Conservation (phyloP, 2,797 vertebrate genomes). For the Enteromius afrohamiltoni region DNA sequence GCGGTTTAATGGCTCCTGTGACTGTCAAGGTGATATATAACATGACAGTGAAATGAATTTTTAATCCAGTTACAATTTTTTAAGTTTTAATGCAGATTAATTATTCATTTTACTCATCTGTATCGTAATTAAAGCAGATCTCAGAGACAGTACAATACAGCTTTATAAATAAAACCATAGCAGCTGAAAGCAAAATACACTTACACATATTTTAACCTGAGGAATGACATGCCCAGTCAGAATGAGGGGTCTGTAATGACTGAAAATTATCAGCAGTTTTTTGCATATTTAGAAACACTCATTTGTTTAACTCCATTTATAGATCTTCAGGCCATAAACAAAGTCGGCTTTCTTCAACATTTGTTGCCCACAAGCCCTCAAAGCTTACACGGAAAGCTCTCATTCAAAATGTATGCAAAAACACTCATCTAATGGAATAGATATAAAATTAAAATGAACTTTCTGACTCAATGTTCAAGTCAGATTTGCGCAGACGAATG, state of each 20-base stretch:
- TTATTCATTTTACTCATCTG: conserved; percentile 30
- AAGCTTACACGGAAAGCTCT: neutral
- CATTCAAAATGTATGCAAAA: neutral
- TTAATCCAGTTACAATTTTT: conserved; percentile 20
- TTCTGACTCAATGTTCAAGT: neutral
- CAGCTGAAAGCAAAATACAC: neutral
- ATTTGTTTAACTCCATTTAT: neutral
- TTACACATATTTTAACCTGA: neutral
- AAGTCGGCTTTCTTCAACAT: neutral
- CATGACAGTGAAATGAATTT: neutral
- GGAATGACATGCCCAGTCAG: neutral
- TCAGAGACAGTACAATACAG: neutral
- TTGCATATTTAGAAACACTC: conserved; percentile 18
- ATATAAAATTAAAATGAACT: neutral
- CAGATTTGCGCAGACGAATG: neutral
- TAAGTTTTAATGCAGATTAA: conserved; percentile 19
- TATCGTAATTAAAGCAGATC: conserved; percentile 17
- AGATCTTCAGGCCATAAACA: neutral
- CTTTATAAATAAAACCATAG: conserved; percentile 13
- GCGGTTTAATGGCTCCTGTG: neutral
- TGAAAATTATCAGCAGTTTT: neutral
- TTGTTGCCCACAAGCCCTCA: neutral
- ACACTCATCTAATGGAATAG: neutral
- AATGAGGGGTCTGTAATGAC: neutral
- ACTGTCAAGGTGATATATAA: neutral